Evolutionary conservation across 23 tunicate species (phyloP).

Genomic region (Clavelina lepadiformis): DNA sequence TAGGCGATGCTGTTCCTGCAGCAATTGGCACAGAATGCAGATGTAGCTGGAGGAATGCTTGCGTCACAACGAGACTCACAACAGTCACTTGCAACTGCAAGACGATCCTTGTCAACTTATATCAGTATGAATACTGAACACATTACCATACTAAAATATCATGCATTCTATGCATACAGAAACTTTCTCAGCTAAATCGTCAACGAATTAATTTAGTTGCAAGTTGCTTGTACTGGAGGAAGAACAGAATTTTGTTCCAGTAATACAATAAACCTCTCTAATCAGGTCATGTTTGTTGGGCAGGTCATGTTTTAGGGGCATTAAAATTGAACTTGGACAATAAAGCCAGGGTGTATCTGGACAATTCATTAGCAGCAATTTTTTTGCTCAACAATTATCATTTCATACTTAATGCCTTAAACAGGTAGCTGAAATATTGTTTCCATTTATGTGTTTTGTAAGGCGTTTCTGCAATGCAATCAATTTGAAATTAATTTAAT

Average conservation of each 20-base stretch:
- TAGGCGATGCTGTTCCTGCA: constrained; percentile 90
- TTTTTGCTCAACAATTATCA: constrained; percentile 93
- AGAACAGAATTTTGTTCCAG: too few relatives aligned
- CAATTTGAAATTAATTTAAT: constrained; percentile 4
- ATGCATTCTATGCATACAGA: too few relatives aligned
- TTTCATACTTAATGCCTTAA: constrained; percentile 60
- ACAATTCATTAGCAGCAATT: constrained; percentile 52
- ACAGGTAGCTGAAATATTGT: too few relatives aligned
- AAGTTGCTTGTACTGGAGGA: too few relatives aligned
- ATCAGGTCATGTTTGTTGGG: too few relatives aligned
- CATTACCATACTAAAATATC: too few relatives aligned
- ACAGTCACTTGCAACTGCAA: constrained; percentile 9
- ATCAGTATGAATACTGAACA: too few relatives aligned
- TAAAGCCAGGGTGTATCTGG: constrained; percentile 79
- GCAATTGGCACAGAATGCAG: constrained; percentile 72
- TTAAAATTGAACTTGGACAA: constrained; percentile 80
- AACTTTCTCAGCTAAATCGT: too few relatives aligned
- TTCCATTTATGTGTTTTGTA: too few relatives aligned
- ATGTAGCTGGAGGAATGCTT: constrained; percentile 88
- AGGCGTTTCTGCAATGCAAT: too few relatives aligned
- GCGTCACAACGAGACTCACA: constrained; percentile 73
- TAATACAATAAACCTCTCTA: too few relatives aligned
- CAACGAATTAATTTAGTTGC: too few relatives aligned
- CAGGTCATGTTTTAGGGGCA: constrained; percentile 74
- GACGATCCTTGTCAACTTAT: constrained; percentile 39